Evolutionary conservation across 1,140 invertebrate species (phyloP), one percentile per base, ranked within the genome.

Genomic region (Hypsibius dujardini): DNA sequence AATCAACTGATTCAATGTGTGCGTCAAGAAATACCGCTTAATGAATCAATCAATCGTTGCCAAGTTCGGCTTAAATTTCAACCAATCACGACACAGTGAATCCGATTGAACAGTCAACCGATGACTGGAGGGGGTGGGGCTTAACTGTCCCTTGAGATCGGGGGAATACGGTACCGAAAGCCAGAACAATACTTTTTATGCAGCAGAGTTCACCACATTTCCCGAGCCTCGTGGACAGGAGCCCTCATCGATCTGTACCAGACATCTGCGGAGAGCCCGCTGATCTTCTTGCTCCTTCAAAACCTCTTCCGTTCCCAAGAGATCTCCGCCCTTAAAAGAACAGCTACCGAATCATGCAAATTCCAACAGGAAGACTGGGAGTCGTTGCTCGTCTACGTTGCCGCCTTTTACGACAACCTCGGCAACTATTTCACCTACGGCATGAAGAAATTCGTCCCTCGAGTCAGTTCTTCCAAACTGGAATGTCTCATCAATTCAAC

Each of bases 381-480:
- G 0, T 12, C 62, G 3, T 45, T 67, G 12, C 62, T 15, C 12
- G 3, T 15, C 0, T 67, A 67, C 42, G 62, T 42, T 42, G 62
- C 62, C 62, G 89, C 87, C 1, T 77, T 92, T 47, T 89, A 91
- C 77, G 83, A 85, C 42, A 93, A 94, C 79, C 83, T 86, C 76
- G 93, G 92, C 46, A 96, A 97, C 80, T 97, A 95, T 78, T 94
- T 93, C 79, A 85, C 87, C 28, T 94, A 94, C 84, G 92, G 92
- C 7, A 92, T 95, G 79, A 88, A 86, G 46, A 97, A 97, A 82
- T 88, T 96, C 76, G 85, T 96, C 75, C 93, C 93, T 14, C 88
- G 88, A 77, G 77, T 95, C 15, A 78, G 86, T 1, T 81, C 84
- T 76, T 79, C 80, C 75, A 72, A 62, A 46, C 7, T 73, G 46